These are phyloP conservation scores for Lipotes vexillifer DNA, from an alignment of 2,113 vertebrate species.

Conservation along the genomic window DNA sequence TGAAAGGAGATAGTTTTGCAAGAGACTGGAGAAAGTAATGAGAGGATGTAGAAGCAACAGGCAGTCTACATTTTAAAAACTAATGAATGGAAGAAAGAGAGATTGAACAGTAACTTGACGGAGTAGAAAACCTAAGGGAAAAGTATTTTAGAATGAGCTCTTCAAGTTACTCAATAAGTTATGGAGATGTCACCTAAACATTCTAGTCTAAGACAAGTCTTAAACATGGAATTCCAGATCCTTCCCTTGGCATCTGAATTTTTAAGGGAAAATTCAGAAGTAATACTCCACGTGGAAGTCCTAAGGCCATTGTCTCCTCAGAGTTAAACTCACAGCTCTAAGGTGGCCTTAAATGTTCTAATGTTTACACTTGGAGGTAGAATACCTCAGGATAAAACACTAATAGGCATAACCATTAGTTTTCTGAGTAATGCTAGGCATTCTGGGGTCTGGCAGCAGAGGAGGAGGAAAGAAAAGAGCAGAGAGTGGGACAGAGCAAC, in stretches of 20 bases:
- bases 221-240: not conserved
- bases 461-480: not conserved
- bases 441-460: not conserved
- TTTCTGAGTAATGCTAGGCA: not conserved
- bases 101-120: not conserved
- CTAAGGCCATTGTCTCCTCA: not conserved
- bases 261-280: not conserved
- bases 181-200: not conserved
- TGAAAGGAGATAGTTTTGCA: not conserved
- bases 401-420: not conserved
- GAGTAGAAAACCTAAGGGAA: not conserved
- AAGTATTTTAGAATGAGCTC: constrained; percentile 15
- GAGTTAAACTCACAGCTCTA: not conserved
- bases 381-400: not conserved
- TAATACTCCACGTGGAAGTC: not conserved
- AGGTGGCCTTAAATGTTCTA: not conserved
- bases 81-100: not conserved
- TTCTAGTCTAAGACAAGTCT: not conserved
- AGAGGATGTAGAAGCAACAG: not conserved
- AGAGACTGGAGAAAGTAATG: not conserved
- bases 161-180: not conserved
- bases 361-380: not conserved
- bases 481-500: not conserved
- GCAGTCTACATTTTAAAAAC: not conserved
- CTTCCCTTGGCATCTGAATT: not conserved